phyloP scores from a whole-genome alignment of 2,888 invertebrate species.

The Pachliopta kotzebuea region DNA sequence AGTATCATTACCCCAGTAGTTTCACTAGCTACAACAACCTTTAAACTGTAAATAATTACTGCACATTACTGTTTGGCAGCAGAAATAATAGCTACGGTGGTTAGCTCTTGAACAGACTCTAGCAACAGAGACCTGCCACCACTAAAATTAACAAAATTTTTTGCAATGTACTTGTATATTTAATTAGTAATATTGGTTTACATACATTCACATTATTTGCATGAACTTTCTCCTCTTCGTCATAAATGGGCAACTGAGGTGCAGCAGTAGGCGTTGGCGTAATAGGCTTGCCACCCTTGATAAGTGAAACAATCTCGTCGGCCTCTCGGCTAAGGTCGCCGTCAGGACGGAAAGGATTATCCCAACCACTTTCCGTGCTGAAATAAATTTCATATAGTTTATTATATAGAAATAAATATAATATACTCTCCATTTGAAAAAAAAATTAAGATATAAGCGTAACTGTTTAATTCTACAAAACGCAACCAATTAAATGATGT shows the following conservation, averaged over 20 bases:
- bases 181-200: conserved; percentile 20
- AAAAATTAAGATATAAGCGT: neutral
- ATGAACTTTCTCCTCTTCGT: conserved; percentile 65
- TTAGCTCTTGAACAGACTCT: no score
- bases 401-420: neutral
- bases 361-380: conserved; percentile 98
- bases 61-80: no score
- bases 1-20: no score
- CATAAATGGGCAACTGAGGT: conserved; percentile 77
- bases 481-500: conserved; percentile 18
- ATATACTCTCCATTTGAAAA: neutral
- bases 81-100: no score
- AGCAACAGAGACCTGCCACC: no score
- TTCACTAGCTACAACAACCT: no score
- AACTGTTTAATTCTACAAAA: neutral
- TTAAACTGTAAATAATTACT: no score
- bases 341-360: conserved; percentile 98
- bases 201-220: conserved; percentile 67
- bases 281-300: conserved; percentile 94
- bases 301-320: conserved; percentile 96
- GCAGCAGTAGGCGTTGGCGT: conserved; percentile 85
- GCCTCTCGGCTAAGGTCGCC: conserved; percentile 97
- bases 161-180: no score
- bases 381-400: neutral
- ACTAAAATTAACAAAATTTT: no score